Evolutionary conservation across 2,797 vertebrate species (phyloP).

Genomic region (Leptoclinus maculatus): DNA sequence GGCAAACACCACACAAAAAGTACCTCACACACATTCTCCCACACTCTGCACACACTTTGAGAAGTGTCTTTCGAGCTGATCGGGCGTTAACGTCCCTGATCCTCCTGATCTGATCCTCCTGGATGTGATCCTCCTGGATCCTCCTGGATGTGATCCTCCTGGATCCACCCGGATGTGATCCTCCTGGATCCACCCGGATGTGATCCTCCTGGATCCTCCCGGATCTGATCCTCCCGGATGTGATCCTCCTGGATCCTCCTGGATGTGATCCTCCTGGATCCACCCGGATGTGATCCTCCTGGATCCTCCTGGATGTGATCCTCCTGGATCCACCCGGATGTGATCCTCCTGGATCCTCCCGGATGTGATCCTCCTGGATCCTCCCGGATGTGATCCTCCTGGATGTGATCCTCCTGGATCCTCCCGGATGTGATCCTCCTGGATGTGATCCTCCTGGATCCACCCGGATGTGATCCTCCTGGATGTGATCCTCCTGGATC

Average conservation of each 20-base stretch:
- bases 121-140: neutral
- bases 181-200: no score
- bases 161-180: no score
- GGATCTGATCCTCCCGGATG: no score
- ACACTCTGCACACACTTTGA: conserved; percentile 8
- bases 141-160: no score
- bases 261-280: no score
- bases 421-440: neutral
- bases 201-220: no score
- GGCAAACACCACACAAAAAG: conserved; percentile 15
- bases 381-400: no score
- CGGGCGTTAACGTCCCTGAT: neutral
- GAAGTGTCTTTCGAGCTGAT: conserved; percentile 15
- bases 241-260: no score
- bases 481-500: no score
- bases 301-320: neutral
- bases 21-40: conserved; percentile 5
- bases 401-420: neutral
- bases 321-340: neutral
- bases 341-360: no score
- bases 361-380: conserved; percentile 20
- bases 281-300: conserved; percentile 20
- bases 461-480: neutral
- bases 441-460: neutral
- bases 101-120: neutral